These are phyloP conservation scores for Albula goreensis DNA, from an alignment of 2,113 vertebrate genomes.

Conservation along the genomic window DNA sequence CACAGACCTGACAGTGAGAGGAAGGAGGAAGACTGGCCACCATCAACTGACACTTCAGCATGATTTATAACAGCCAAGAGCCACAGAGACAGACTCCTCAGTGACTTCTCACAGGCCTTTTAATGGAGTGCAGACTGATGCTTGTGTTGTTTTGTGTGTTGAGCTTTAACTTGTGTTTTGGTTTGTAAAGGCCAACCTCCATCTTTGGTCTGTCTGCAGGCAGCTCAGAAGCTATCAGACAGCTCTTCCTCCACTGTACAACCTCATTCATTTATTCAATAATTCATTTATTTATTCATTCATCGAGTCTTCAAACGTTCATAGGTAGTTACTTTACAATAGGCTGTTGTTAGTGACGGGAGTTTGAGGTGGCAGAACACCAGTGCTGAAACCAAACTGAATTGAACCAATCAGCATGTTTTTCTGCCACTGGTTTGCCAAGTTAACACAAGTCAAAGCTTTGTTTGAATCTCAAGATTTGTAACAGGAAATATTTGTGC, in stretches of 20 bases:
- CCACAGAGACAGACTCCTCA: neutral
- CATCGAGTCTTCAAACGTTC: neutral
- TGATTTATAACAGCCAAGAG: neutral
- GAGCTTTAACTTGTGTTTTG: constrained; percentile 5
- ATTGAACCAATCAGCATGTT: too few relatives aligned
- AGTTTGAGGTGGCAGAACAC: too few relatives aligned
- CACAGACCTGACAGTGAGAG: neutral
- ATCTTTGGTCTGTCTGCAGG: neutral
- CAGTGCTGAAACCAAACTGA: too few relatives aligned
- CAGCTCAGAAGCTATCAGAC: neutral
- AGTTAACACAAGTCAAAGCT: neutral
- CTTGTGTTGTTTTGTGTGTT: neutral
- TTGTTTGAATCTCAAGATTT: neutral
- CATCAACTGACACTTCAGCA: neutral
- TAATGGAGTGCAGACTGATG: neutral
- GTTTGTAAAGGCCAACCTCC: neutral
- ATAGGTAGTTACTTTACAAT: too few relatives aligned
- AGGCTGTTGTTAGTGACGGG: too few relatives aligned
- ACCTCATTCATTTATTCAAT: neutral
- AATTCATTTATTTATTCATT: too few relatives aligned
- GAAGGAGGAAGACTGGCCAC: neutral
- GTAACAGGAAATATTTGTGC: neutral
- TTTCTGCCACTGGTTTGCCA: too few relatives aligned
- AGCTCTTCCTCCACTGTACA: neutral
- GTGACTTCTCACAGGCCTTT: neutral